A percentile compares a stretch with the other conserved stretches of the same genome.
Conservation (phyloP, 2,797 vertebrate species). For the Limnodromus scolopaceus region DNA sequence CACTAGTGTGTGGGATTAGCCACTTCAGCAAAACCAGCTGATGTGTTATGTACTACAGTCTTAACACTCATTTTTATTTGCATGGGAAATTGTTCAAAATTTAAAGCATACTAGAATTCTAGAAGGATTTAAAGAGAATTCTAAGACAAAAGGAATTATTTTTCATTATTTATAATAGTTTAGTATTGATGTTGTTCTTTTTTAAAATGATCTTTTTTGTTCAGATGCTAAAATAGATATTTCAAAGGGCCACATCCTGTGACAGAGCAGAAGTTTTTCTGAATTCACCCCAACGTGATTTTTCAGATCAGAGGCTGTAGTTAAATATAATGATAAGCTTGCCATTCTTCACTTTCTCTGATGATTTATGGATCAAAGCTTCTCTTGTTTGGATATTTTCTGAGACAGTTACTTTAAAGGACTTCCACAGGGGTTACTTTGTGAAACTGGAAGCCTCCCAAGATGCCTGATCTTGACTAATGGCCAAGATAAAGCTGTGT, state of each 20-base stretch:
- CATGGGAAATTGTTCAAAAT: neutral
- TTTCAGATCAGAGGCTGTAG: neutral
- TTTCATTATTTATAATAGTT: neutral
- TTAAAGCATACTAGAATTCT: neutral
- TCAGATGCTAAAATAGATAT: neutral
- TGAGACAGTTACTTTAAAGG: neutral
- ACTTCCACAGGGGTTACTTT: neutral
- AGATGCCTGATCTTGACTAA: constrained; percentile 14
- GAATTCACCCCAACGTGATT: neutral
- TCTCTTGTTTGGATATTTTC: neutral
- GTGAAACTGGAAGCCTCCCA: constrained; percentile 1
- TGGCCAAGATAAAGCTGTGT: neutral
- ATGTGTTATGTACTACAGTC: neutral
- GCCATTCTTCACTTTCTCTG: neutral
- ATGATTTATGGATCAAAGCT: constrained; percentile 11
- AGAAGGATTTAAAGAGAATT: neutral
- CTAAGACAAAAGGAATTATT: neutral
- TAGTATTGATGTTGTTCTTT: neutral
- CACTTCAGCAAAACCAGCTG: neutral
- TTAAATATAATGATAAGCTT: neutral
- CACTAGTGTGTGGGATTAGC: neutral
- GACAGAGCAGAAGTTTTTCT: neutral
- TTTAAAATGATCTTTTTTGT: neutral
- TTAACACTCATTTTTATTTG: neutral
- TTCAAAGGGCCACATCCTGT: neutral